Evolutionary conservation across 2,113 vertebrate genomes (phyloP), one percentile per base, ranked within the genome.

Genomic region (Hipposideros armiger): DNA sequence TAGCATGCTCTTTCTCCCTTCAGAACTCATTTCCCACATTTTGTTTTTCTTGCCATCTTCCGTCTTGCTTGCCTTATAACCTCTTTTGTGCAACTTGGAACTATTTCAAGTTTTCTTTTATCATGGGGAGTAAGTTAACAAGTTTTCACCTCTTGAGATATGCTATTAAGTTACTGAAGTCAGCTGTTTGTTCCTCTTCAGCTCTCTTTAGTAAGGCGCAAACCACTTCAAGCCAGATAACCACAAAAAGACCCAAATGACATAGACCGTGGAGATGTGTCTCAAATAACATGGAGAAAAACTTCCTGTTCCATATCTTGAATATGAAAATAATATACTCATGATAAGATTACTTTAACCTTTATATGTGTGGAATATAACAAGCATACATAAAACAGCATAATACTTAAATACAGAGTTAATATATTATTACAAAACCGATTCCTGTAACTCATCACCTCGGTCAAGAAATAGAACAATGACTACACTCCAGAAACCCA

Each of bases 21-120:
- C 32, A 58, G 7, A 82, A 82, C 7, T 89, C n/a, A 88, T 73
- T 80, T 62, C 74, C 54, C 19, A 47, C 1, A 22, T 84, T 93
- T 73, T 62, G 54, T 82, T 83, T 81, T 85, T 77, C 85, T 52
- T 32, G 4, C 28, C 15, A 76, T 70, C 70, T 28, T 74, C 8
- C 78, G 36, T 73, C 42, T 45, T 62, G 4, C 32, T 42, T 84
- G 32, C 11, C 32, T 73, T 78, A 85, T 86, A 16, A 89, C 15
- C 50, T 72, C 32, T 92, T 85, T 60, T 36, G 14, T 85, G 60
- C 58, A 85, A 36, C 50, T 86, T 67, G 11, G 58, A 73, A 64
- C 32, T 69, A 81, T 17, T 66, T 86, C 58, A 69, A 58, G 8
- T 81, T 92, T 92, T 82, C 36, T 74, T 96, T 69, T 64, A 85